Conservation (phyloP, 2,113 vertebrate genomes). For the Dipodomys stephensi region DNA sequence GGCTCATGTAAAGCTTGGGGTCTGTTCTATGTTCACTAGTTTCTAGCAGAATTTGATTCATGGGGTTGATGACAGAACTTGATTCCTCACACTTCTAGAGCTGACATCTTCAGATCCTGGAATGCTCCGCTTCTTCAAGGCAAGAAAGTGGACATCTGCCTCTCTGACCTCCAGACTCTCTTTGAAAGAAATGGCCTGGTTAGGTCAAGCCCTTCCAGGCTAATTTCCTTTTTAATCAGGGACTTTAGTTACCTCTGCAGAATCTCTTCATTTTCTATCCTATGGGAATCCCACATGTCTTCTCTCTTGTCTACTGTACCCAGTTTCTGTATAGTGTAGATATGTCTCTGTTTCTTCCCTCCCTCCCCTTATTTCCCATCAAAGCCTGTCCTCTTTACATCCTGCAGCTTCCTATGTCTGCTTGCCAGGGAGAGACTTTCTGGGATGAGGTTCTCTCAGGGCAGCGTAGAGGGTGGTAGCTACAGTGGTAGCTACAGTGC, state of each 20-base stretch:
- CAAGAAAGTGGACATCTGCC: background rate
- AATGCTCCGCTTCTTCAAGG: background rate
- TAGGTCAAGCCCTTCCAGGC: background rate
- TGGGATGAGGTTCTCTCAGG: background rate
- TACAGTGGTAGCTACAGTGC: background rate
- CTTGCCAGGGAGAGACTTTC: background rate
- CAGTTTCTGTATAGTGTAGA: background rate
- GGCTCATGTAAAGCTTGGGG: background rate
- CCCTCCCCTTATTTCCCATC: background rate
- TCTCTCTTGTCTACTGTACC: background rate
- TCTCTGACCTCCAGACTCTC: background rate
- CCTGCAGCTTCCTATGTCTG: background rate
- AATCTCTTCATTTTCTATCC: background rate
- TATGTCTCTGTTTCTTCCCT: background rate
- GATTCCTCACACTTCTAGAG: background rate
- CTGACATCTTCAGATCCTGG: background rate
- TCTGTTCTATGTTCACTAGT: background rate
- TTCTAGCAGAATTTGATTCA: background rate
- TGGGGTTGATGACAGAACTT: background rate
- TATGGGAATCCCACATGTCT: background rate
- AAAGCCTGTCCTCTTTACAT: background rate
- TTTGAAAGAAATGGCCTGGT: background rate
- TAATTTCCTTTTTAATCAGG: background rate
- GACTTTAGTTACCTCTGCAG: background rate
- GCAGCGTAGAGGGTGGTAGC: background rate